Evolutionary conservation across 2,113 vertebrate species (phyloP), one percentile per base, ranked within the genome.

Genomic region (Nanorana parkeri): DNA sequence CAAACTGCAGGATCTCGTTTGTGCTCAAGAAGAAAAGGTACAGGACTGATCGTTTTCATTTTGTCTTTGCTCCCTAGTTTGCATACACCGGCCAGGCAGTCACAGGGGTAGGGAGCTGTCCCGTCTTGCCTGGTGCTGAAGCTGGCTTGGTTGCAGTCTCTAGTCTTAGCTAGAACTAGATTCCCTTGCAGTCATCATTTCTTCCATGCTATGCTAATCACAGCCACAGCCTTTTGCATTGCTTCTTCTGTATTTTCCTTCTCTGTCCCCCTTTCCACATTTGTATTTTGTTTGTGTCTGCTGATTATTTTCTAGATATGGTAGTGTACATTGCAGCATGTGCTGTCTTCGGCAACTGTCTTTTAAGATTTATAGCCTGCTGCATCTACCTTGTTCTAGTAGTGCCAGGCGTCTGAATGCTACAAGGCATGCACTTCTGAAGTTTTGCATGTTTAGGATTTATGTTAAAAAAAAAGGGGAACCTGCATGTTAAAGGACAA

Each of bases 11-110:
- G 73, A 64, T 51, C 54, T 32, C 67, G 56, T 56, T 54, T 65
- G 36, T 65, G 77, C 78, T 61, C 21, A 80, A 63, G 63, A 68
- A 72, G 55, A 72, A 36, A 77, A 86, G 85, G 85, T 86, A 86
- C 41, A 32, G 80, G 32, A 4, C 26, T 67, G 24, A 24, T 60
- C 11, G 17, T 68, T 74, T 47, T 20, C 28, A 55, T 81, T n/a
- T 60, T 68, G 24, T 68, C 63, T 60, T 20, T 58, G 26, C 55
- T 67, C 36, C 41, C n/a, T n/a, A n/a, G n/a, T n/a, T n/a, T n/a
- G n/a, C n/a, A n/a, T n/a, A n/a, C n/a, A n/a, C n/a, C 41, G 17
- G 4, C 28, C 21, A 7, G 78, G 5, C 68, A 19, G 23, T 19
- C 17, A n/a, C 32, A 21, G 15, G 20, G 24, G 28, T 66, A 23